Conservation (phyloP, 1,140 invertebrate species). For the Cherax quadricarinatus region DNA sequence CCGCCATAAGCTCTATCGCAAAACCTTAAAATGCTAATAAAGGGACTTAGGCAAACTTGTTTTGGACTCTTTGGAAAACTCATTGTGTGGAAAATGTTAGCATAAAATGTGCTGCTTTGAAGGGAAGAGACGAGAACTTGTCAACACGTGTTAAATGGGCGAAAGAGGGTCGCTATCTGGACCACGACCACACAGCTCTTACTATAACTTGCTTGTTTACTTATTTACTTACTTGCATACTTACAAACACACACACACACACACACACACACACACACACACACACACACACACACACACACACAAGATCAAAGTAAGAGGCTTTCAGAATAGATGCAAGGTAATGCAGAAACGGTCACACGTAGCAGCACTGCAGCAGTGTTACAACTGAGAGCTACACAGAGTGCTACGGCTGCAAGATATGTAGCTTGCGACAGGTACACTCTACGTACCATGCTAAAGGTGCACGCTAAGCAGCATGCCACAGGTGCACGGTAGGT, state of each 20-base stretch:
- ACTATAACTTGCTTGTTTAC: not conserved
- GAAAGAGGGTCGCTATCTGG: constrained; percentile 11
- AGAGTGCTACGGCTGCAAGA: no score
- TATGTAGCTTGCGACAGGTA: no score
- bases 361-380: not conserved
- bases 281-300: constrained; percentile 6
- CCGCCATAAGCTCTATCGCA: not conserved
- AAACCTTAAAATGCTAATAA: not conserved
- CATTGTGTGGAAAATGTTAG: constrained; percentile 47
- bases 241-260: not conserved
- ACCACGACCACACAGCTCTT: no score
- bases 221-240: not conserved
- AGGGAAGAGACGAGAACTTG: constrained; percentile 20
- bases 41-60: constrained; percentile 45
- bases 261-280: not conserved
- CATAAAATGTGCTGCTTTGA: constrained; percentile 41
- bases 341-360: not conserved
- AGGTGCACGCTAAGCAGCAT: no score
- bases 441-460: no score
- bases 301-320: not conserved
- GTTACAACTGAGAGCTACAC: no score
- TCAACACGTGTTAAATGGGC: constrained; percentile 30
- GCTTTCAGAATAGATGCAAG: not conserved
- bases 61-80: constrained; percentile 44
- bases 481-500: no score